phyloP scores from a whole-genome alignment of 2,113 vertebrate species.

The Halichoeres trimaculatus region DNA sequence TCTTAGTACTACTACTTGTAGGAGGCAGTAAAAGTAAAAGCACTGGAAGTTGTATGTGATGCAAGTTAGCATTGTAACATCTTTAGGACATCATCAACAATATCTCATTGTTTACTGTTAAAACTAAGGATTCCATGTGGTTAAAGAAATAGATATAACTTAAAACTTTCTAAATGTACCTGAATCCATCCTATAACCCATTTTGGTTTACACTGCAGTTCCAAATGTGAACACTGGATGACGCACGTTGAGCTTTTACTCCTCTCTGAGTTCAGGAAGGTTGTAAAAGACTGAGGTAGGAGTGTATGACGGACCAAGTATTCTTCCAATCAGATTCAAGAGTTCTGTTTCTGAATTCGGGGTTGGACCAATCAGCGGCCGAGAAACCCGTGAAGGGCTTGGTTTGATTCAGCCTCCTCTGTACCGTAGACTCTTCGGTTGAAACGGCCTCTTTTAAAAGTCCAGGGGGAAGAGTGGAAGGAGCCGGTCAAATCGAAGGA shows the following conservation, averaged over 20 bases:
- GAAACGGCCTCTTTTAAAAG: conserved; percentile 79
- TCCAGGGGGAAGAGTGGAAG: conserved; percentile 72
- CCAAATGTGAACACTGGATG: conserved; percentile 27
- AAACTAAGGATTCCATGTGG: too few species aligned
- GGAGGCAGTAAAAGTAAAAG: too few species aligned
- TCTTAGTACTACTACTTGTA: too few species aligned
- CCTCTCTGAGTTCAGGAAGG: conserved; percentile 39
- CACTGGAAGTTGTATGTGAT: too few species aligned
- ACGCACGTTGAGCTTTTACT: conserved; percentile 21
- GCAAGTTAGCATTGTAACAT: too few species aligned
- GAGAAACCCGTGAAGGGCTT: conserved; percentile 18
- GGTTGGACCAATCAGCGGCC: conserved; percentile 58
- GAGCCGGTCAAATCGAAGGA: conserved; percentile 37
- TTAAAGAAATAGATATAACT: too few species aligned
- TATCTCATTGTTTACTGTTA: too few species aligned
- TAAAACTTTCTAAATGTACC: too few species aligned
- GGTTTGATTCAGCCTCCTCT: conserved; percentile 52
- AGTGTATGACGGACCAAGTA: conserved; percentile 7
- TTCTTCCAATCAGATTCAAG: conserved; percentile 60
- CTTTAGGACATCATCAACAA: too few species aligned
- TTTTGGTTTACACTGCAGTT: not conserved
- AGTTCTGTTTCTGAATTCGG: not conserved
- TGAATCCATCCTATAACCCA: too few species aligned
- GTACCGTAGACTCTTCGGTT: conserved; percentile 46
- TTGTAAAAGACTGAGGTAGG: conserved; percentile 37